These are phyloP conservation scores for Apolygus lucorum DNA, from an alignment of 1,140 invertebrate genomes.

Conservation along the genomic window DNA sequence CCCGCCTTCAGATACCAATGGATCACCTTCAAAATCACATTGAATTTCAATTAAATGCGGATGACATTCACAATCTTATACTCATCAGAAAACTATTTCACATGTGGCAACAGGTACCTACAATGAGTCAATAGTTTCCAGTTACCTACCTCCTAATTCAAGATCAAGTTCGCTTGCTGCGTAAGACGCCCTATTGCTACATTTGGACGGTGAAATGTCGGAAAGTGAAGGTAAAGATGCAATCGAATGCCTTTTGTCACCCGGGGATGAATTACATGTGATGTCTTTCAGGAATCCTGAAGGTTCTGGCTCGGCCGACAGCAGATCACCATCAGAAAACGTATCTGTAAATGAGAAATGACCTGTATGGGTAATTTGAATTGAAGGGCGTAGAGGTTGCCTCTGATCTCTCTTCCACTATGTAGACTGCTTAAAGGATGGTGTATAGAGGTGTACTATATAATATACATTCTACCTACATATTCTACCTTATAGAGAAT, in stretches of 20 bases:
- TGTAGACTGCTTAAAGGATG: too few relatives aligned
- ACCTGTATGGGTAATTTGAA: neutral
- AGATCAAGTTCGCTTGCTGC: slow-evolving; percentile 19
- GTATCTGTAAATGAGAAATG: slow-evolving; percentile 22
- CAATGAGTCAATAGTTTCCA: too few relatives aligned
- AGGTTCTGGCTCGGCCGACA: slow-evolving; percentile 28
- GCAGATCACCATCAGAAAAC: slow-evolving; percentile 28
- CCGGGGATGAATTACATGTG: slow-evolving; percentile 20
- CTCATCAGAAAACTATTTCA: too few relatives aligned
- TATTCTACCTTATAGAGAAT: too few relatives aligned
- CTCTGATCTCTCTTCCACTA: too few relatives aligned
- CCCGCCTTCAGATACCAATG: neutral
- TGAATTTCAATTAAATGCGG: too few relatives aligned
- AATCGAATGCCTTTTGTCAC: slow-evolving; percentile 27
- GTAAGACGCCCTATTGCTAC: slow-evolving; percentile 18
- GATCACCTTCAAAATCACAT: too few relatives aligned
- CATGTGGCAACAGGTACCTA: too few relatives aligned
- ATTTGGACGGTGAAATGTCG: neutral
- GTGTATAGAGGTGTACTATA: too few relatives aligned
- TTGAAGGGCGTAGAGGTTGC: too few relatives aligned
- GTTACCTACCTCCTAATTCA: slow-evolving; percentile 15
- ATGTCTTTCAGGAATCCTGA: slow-evolving; percentile 18
- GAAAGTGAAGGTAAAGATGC: slow-evolving; percentile 23
- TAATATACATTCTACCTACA: too few relatives aligned
- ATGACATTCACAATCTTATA: too few relatives aligned